A percentile compares a stretch with the other conserved stretches of the same genome.
These are phyloP conservation scores for Oncorhynchus gorbuscha DNA, from an alignment of 2,113 vertebrate genomes.

Conservation along the genomic window DNA sequence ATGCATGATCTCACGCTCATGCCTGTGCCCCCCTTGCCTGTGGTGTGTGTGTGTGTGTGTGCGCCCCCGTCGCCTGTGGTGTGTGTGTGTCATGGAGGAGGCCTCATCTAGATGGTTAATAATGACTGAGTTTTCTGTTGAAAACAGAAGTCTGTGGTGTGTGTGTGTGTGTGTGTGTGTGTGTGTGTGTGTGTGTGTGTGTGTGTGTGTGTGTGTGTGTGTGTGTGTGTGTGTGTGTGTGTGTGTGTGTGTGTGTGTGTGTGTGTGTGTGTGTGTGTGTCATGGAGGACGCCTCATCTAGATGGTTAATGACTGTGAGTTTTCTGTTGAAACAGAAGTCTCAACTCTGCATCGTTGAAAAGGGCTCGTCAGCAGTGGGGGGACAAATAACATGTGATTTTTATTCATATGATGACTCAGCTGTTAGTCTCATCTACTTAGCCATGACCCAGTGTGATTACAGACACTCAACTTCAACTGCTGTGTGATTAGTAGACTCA, in stretches of 20 bases:
- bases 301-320: constrained; percentile 51
- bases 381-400: too few relatives aligned
- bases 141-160: constrained; percentile 1
- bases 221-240: too few relatives aligned
- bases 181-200: too few relatives aligned
- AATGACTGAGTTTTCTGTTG: constrained; percentile 39
- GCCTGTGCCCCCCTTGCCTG: not conserved
- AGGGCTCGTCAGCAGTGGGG: too few relatives aligned
- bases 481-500: too few relatives aligned
- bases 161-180: too few relatives aligned
- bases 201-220: not conserved
- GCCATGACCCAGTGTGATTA: too few relatives aligned
- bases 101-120: constrained; percentile 59
- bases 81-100: constrained; percentile 10
- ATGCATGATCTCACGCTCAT: constrained; percentile 6
- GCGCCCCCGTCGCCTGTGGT: too few relatives aligned
- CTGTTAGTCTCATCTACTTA: too few relatives aligned
- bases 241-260: too few relatives aligned
- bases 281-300: constrained; percentile 35
- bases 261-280: constrained; percentile 16
- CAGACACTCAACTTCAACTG: too few relatives aligned
- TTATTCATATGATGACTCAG: too few relatives aligned
- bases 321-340: not conserved
- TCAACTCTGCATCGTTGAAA: not conserved
- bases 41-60: not conserved